These are phyloP conservation scores for Gorsachius magnificus DNA, from an alignment of 2,797 vertebrate species.

Conservation along the genomic window DNA sequence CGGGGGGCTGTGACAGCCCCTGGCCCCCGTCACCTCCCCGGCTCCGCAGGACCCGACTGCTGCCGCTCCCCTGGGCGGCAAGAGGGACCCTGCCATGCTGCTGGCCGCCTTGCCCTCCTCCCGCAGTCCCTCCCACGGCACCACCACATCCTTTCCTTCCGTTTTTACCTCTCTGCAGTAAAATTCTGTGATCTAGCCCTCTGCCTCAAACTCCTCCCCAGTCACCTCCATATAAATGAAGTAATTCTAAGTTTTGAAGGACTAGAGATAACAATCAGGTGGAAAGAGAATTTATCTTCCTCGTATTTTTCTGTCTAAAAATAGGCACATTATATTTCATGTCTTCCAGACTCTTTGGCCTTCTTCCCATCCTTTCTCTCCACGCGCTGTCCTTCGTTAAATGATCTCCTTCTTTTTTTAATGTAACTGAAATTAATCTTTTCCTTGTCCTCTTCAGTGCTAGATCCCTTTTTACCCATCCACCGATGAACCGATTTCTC, in stretches of 20 bases:
- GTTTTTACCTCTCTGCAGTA: not conserved
- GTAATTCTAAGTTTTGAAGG: not conserved
- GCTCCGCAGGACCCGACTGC: not conserved
- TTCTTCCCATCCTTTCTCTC: not conserved
- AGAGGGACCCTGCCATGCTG: rapidly evolving
- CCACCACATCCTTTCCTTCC: not conserved
- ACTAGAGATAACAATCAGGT: not conserved
- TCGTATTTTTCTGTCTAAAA: slow-evolving; percentile 32
- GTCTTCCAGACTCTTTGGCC: not conserved
- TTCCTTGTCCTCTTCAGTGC: not conserved
- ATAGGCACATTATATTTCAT: not conserved
- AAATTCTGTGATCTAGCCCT: not conserved
- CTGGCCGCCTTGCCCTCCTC: rapidly evolving
- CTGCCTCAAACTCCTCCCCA: not conserved
- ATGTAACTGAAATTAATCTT: slow-evolving; percentile 14
- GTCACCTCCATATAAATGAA: not conserved
- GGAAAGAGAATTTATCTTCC: not conserved
- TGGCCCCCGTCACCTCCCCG: rapidly evolving
- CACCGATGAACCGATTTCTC: rapidly evolving
- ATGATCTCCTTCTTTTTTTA: slow-evolving; percentile 7
- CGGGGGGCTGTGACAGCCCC: rapidly evolving
- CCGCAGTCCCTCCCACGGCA: rapidly evolving
- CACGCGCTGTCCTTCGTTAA: slow-evolving; percentile 8
- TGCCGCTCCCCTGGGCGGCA: rapidly evolving
- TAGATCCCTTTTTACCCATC: not conserved